phyloP scores from a whole-genome alignment of 1,140 invertebrate species.

The Scaptomyza graminum region DNA sequence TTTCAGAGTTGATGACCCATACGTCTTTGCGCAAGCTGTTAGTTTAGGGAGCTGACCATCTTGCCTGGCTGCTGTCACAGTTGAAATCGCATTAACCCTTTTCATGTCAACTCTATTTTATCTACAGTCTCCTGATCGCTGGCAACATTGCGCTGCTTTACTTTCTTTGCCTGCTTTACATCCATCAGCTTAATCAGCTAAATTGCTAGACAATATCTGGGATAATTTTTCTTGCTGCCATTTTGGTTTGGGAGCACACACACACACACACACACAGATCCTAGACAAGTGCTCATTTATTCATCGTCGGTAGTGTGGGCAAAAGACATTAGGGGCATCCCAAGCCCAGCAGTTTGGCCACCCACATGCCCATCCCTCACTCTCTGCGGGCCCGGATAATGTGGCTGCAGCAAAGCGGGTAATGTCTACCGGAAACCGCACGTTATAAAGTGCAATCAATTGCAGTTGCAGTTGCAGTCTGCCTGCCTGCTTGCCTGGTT shows the following conservation, averaged over 20 bases:
- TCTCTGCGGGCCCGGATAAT: conserved; percentile 49
- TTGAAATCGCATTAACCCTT: conserved; percentile 80
- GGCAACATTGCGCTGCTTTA: conserved; percentile 54
- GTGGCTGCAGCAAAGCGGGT: conserved; percentile 74
- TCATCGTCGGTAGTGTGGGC: conserved; percentile 58
- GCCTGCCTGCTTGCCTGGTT: conserved; percentile 32
- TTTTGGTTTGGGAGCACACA: conserved; percentile 50
- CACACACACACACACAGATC: conserved; percentile 25
- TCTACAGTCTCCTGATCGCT: conserved; percentile 56
- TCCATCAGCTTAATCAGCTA: conserved; percentile 82
- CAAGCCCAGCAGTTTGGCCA: conserved; percentile 28
- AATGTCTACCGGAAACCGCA: conserved; percentile 82
- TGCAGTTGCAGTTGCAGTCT: conserved; percentile 78
- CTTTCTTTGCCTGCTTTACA: conserved; percentile 65
- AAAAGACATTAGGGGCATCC: conserved; percentile 77
- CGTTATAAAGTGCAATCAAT: conserved; percentile 83
- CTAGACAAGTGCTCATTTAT: conserved; percentile 80
- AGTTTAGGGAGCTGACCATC: conserved; percentile 20
- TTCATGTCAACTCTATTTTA: conserved; percentile 58
- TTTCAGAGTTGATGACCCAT: background rate
- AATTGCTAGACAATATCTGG: conserved; percentile 82
- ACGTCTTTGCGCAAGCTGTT: conserved; percentile 8
- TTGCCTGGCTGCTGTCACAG: conserved; percentile 57
- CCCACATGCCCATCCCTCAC: conserved; percentile 4
- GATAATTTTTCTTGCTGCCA: conserved; percentile 82